phyloP scores from a whole-genome alignment of 2,797 vertebrate species.

The Tympanoctomys barrerae region DNA sequence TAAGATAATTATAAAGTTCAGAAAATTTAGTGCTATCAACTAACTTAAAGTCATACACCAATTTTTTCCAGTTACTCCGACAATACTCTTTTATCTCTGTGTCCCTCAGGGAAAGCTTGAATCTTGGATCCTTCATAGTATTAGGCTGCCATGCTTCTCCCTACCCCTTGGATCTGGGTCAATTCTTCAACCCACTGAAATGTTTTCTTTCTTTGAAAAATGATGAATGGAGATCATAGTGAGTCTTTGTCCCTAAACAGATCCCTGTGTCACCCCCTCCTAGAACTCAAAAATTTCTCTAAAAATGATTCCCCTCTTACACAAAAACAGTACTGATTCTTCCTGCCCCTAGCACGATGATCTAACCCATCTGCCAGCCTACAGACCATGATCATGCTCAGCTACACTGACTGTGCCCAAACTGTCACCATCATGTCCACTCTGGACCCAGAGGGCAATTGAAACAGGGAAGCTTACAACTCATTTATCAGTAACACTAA shows the following conservation, averaged over 20 bases:
- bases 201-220: constrained; percentile 66
- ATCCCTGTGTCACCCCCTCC: neutral
- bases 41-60: neutral
- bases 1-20: constrained; percentile 11
- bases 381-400: neutral
- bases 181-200: neutral
- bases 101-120: constrained; percentile 7
- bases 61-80: neutral
- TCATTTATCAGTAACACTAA: neutral
- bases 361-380: neutral
- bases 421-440: neutral
- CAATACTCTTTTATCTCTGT: neutral
- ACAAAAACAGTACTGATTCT: neutral
- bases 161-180: neutral
- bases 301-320: neutral
- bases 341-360: neutral
- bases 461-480: neutral
- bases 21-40: constrained; percentile 1
- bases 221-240: constrained; percentile 1
- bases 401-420: neutral
- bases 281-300: neutral
- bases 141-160: constrained; percentile 4
- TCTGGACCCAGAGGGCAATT: neutral
- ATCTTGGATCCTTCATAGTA: neutral
- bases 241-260: neutral